Base-by-base conservation (phyloP, 2,797 vertebrate species). In the Falco concolor region DNA sequence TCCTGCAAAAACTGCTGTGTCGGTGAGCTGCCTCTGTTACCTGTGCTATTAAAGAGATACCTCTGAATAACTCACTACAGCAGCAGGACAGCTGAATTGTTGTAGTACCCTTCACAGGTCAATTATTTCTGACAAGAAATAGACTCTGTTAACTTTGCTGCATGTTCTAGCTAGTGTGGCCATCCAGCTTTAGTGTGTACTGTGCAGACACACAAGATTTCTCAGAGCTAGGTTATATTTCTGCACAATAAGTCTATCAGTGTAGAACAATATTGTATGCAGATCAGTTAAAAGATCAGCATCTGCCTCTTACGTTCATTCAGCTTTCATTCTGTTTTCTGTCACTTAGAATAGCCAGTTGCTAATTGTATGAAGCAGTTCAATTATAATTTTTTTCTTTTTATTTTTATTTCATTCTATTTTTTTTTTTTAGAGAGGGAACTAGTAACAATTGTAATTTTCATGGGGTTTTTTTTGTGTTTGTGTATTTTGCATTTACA, bases 301-400 rank as follows among this genome's bases (percentile, higher is more conserved):
- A 45, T 17, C 5, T 68, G 10, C 3, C 27, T 83, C 13, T 6
- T 44, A 5, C 50, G 7, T 64, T 64, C 23, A 54, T 78, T 74
- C 30, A 60, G 2, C 53, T 63, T 83, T 76, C 19, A 45, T 89
- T 68, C 7, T 28, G 28, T 2, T 90, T 81, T 80, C 34, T 54
- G 22, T 21, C 8, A 14, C 6, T 79, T 63, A 64, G 15, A 82
- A 72, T 44, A 81, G 59, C 3, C 32, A 54, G 24, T 42, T 72
- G 34, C 2, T 45, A 70, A 34, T 17, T 59, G 20, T 4, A 72
- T 2, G 9, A 5, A 78, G 9, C 3, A 45, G 8, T 52, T 86
- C 0, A 36, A 21, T 36, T 45, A 0, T n/a, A 2, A 32, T 2
- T 54, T 13, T 42, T 6, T 38, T 13, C 2, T 6, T 6, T 36